phyloP scores from a whole-genome alignment of 2,797 vertebrate species.

The Cryptoprocta ferox region DNA sequence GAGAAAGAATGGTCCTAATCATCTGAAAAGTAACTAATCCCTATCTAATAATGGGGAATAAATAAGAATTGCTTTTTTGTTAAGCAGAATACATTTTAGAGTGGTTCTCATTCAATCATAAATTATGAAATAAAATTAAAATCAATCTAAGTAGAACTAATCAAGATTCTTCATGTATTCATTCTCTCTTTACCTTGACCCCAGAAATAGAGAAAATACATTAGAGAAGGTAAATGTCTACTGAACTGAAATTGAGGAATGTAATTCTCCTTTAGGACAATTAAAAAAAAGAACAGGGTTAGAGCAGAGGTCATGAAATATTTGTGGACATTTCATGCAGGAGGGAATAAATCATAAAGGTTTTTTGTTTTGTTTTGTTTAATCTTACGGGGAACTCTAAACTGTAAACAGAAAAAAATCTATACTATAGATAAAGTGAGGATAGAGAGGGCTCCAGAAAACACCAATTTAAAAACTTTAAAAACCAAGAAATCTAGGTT shows the following conservation, averaged over 20 bases:
- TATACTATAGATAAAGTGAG: neutral
- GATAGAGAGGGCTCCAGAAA: neutral
- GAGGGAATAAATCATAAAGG: neutral
- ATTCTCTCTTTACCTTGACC: neutral
- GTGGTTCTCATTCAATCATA: neutral
- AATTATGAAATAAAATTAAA: conserved; percentile 47
- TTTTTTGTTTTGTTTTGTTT: neutral
- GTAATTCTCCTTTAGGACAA: neutral
- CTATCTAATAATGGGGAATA: neutral
- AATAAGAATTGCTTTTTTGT: neutral
- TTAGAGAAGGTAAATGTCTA: neutral
- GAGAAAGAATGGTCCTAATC: neutral
- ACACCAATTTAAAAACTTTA: neutral
- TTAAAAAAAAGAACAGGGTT: neutral
- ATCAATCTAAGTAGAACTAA: neutral
- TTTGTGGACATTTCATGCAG: neutral
- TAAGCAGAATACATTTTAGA: conserved; percentile 4
- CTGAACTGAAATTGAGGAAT: neutral
- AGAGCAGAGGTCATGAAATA: conserved; percentile 8
- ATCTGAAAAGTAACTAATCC: conserved; percentile 36
- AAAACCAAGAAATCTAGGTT: neutral
- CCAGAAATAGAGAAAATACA: neutral
- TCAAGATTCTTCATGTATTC: neutral
- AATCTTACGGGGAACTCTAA: neutral
- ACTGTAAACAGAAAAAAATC: neutral